These are phyloP conservation scores for Cassiopea xamachana DNA, from an alignment of 30 jellyfish, hydroid and myxozoan genomes.

Conservation along the genomic window DNA sequence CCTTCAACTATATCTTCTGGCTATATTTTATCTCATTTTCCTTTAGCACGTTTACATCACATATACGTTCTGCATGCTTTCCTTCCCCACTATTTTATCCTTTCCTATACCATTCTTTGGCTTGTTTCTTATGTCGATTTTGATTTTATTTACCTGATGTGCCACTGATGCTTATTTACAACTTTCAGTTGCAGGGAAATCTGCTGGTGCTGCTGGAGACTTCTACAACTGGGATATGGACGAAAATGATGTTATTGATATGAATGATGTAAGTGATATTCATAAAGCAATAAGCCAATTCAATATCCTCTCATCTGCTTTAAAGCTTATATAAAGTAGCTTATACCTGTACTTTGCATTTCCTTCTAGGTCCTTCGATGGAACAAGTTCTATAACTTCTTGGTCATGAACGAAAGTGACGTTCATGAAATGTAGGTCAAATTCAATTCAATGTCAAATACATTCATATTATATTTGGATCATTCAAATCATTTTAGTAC, in stretches of 20 bases:
- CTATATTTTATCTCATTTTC: background rate
- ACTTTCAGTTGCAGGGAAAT: constrained; percentile 74
- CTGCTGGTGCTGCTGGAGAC: constrained; percentile 92
- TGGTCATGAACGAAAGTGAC: constrained; percentile 75
- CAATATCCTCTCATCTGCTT: background rate
- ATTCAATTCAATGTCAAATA: background rate
- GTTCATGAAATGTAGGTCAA: constrained; percentile 72
- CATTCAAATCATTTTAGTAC: background rate
- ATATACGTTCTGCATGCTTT: background rate
- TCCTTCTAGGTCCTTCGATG: constrained; percentile 47
- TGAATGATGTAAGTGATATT: constrained; percentile 71
- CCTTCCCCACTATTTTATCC: background rate
- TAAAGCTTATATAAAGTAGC: background rate
- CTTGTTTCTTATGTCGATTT: background rate
- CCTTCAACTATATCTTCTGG: too few species aligned
- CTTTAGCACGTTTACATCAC: background rate
- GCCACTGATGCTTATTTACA: background rate
- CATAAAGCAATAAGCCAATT: too few species aligned
- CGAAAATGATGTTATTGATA: constrained; percentile 79
- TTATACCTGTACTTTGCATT: background rate
- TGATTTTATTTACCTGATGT: background rate
- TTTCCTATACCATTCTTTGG: background rate
- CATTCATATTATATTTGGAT: background rate
- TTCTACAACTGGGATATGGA: constrained; percentile 90
- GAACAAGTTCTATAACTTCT: constrained; percentile 55